Evolutionary conservation across 2,113 vertebrate genomes (phyloP), one percentile per base, ranked within the genome.

Genomic region (Ictalurus punctatus): DNA sequence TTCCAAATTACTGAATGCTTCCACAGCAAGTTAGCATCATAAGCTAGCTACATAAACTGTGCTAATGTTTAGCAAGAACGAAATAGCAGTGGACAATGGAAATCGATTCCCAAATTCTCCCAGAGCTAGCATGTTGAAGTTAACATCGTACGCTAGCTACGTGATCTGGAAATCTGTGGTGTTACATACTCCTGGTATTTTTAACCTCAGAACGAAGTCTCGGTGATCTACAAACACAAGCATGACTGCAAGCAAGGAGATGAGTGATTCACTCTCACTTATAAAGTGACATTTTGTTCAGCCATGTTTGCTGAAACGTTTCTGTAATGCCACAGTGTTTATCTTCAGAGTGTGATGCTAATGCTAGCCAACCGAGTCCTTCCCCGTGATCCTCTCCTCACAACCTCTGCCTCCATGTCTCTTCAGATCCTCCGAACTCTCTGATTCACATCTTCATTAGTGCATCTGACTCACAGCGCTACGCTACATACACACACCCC

Each of bases 391-490:
- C 61, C 65, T 85, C 63, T 85, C 63, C 40, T 14, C 48, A 71
- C n/a, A 34, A 71, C 44, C 44, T 84, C 59, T 84, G 34, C 59
- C 52, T 59, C 30, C 67, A 71, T 34, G 34, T 84, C 40, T 25
- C 80, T 63, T 90, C 67, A 81, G 63, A 61, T 56, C 80, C n/a
- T 58, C n/a, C 0, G 34, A 54, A 34, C 30, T n/a, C 80, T 58
- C 80, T 34, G 54, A 82, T 59, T 37, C 80, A 82, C 80, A 82
- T 30, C 80, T 59, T 82, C 80, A 82, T 82, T 82, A 59, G 80
- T 17, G 16, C 54, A 59, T 58, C n/a, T 82, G 80, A 82, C 54
- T 82, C 52, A 82, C 30, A 58, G 80, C 54, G 30, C 54, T 82
- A 34, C 0, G 9, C 14, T 58, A 34, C n/a, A 21, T 56, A 7